phyloP scores from a whole-genome alignment of 2,113 vertebrate species.

The Numenius arquata region DNA sequence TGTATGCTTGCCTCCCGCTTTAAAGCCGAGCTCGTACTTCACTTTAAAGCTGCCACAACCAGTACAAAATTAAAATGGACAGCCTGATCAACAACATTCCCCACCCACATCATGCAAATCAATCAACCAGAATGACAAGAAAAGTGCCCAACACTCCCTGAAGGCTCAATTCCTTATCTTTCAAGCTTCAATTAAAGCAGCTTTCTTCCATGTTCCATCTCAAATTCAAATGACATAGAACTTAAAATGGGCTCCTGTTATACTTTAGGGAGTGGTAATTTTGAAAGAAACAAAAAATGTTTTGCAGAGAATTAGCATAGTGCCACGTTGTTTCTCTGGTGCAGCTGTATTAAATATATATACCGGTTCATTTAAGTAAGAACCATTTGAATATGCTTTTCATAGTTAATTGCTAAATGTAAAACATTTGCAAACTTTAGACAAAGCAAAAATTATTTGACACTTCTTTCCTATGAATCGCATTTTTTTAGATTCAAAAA shows the following conservation, averaged over 20 bases:
- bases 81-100: slow-evolving; percentile 55
- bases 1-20: neutral
- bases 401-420: slow-evolving; percentile 28
- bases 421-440: slow-evolving; percentile 36
- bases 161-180: slow-evolving; percentile 45
- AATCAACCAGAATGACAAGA: slow-evolving; percentile 59
- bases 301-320: neutral
- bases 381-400: slow-evolving; percentile 29
- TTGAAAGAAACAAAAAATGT: neutral
- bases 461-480: slow-evolving; percentile 29
- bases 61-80: slow-evolving; percentile 43
- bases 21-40: neutral
- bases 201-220: slow-evolving; percentile 28
- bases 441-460: slow-evolving; percentile 42
- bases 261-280: slow-evolving; percentile 32
- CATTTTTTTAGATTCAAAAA: slow-evolving; percentile 19
- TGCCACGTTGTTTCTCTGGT: neutral
- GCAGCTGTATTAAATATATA: neutral
- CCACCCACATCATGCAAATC: slow-evolving; percentile 61
- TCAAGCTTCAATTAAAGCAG: slow-evolving; percentile 35
- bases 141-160: slow-evolving; percentile 44
- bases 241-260: slow-evolving; percentile 18
- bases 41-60: slow-evolving; percentile 16
- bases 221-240: slow-evolving; percentile 45
- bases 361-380: neutral